Base-by-base conservation (phyloP, 2,113 vertebrate genomes). In the Oenanthe oenanthe region DNA sequence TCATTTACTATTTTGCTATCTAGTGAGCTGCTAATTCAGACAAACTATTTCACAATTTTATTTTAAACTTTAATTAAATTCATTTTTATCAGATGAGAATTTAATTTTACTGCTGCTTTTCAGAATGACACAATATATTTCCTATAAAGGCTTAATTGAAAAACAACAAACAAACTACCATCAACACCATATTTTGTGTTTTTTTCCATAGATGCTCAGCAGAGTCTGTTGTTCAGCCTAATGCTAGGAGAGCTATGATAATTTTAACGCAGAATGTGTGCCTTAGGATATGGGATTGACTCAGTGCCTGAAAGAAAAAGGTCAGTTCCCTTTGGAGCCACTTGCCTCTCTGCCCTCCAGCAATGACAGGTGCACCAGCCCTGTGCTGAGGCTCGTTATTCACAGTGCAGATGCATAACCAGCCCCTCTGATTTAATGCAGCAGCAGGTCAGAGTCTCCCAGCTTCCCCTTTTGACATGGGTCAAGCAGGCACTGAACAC, bases 301-400 rank as follows among this genome's bases (percentile, higher is more conserved):
- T 96, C 73, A 76, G 26, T 40, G 82, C 80, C 91, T 96, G 65
- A 94, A 96, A 97, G 88, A 93, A 94, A 96, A 96, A 96, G 80
- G 89, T 89, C 95, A 95, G 85, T 92, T 95, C 94, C 94, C 94
- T 92, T 94, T 92, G 94, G 92, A 97, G 79, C 80, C 68, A 63
- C 87, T 85, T 74, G 80, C 80, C 54, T 91, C 79, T 95, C 72
- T 95, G 91, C 88, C 95, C 79, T 78, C 62, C 72, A 92, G 95
- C 72, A 79, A 95, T 82, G 95, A 92, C 92, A 98, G 93, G 95
- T 87, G 79, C 80, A 91, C 40, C 83, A 95, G 90, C 71, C 80
- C 60, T 77, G 38, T 4, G 17, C 66, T 7, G 67, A 63, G 45
- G 86, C 92, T 84, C 17, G 45, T 94, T 93, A 92, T 83, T 96